Percentiles rank a stretch among this genome's conserved stretches.
phyloP scores from a whole-genome alignment of 2,113 vertebrate species.

The Acanthisitta chloris region DNA sequence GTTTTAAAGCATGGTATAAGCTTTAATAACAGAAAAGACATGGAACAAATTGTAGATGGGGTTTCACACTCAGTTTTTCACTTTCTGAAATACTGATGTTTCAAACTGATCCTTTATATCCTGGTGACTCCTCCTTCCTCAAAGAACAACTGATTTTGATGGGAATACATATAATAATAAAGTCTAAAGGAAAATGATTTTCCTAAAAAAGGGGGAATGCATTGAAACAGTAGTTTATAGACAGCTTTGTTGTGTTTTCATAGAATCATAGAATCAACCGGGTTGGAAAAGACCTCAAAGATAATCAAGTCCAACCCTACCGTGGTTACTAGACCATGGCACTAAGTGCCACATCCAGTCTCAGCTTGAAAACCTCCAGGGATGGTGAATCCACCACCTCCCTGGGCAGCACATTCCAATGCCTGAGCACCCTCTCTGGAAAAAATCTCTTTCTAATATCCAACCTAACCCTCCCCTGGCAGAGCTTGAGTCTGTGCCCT shows the following conservation, averaged over 20 bases:
- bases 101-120: not conserved
- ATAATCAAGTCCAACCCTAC: too few relatives aligned
- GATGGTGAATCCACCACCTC: too few relatives aligned
- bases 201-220: not conserved
- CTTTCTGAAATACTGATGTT: not conserved
- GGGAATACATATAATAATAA: not conserved
- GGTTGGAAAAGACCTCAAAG: too few relatives aligned
- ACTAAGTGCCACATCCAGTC: too few relatives aligned
- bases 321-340: too few relatives aligned
- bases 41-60: not conserved
- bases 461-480: too few relatives aligned
- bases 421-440: too few relatives aligned
- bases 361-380: too few relatives aligned
- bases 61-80: not conserved
- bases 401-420: too few relatives aligned
- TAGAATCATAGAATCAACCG: too few relatives aligned
- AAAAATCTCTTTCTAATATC: too few relatives aligned
- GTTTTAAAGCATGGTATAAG: not conserved
- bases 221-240: not conserved
- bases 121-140: not conserved
- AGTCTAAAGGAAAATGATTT: not conserved
- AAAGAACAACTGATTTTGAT: not conserved
- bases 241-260: not conserved
- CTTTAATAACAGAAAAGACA: not conserved
- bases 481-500: too few relatives aligned